phyloP scores from a whole-genome alignment of 2,888 invertebrate genomes.

The Hedya salicella region DNA sequence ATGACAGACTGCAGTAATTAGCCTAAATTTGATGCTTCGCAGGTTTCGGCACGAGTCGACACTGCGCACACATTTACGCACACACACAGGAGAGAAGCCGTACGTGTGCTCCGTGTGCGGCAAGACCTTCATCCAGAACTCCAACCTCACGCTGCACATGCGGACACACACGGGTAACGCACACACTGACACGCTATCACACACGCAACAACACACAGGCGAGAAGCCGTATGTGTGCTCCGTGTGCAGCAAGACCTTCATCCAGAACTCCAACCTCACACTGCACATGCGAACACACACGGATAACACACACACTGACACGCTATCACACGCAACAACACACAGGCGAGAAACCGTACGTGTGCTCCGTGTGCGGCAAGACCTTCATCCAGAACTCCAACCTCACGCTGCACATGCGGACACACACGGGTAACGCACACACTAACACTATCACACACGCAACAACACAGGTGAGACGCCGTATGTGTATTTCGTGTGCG shows the following conservation, averaged over 20 bases:
- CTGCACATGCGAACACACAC: constrained; percentile 78
- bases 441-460: not conserved
- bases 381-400: constrained; percentile 86
- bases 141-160: constrained; percentile 81
- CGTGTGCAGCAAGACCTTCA: constrained; percentile 85
- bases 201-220: constrained; percentile 80
- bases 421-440: constrained; percentile 63
- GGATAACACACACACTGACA: constrained; percentile 48
- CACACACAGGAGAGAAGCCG: constrained; percentile 87
- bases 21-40: no score
- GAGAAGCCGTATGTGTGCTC: constrained; percentile 85
- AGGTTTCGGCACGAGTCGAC: constrained; percentile 87
- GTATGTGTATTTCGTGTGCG: constrained; percentile 83
- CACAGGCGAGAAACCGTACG: constrained; percentile 86
- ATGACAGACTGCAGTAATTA: no score
- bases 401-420: constrained; percentile 76
- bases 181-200: not conserved
- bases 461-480: constrained; percentile 86
- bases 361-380: constrained; percentile 84
- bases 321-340: constrained; percentile 58
- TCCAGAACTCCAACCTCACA: constrained; percentile 85
- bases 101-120: constrained; percentile 84
- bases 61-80: constrained; percentile 85
- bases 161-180: constrained; percentile 69
- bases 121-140: constrained; percentile 86